Conservation (phyloP, 2,888 invertebrate genomes). For the Hirudinaria manillensis region DNA sequence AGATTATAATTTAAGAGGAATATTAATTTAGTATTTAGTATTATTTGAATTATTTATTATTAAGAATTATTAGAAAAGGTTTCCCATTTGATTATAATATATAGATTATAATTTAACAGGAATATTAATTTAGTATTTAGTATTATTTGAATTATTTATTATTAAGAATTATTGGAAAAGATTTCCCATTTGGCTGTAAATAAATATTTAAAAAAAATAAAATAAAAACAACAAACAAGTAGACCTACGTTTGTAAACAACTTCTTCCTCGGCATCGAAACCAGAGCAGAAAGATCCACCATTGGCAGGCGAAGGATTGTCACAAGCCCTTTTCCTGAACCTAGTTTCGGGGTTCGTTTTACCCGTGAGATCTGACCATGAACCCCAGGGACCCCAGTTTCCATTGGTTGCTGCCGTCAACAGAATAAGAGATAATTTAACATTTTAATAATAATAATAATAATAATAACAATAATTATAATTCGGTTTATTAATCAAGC, state of each 20-base stretch:
- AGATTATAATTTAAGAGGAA: too few species aligned
- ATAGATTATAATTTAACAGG: too few species aligned
- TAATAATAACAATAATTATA: too few species aligned
- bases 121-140: too few species aligned
- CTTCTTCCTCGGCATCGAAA: conserved; percentile 16
- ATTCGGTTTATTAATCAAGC: too few species aligned
- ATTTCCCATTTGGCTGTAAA: not conserved
- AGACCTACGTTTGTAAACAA: conserved; percentile 20
- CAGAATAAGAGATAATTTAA: too few species aligned
- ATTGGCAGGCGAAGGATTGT: conserved; percentile 9
- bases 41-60: not conserved
- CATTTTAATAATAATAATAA: too few species aligned
- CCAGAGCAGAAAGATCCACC: conserved; percentile 12
- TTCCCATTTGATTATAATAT: not conserved
- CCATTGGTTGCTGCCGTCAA: conserved; percentile 14
- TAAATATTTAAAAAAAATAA: too few species aligned
- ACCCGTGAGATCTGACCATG: not conserved
- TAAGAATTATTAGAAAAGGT: not conserved
- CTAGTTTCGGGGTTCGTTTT: conserved; percentile 15
- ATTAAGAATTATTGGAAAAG: not conserved
- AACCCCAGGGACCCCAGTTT: conserved; percentile 21
- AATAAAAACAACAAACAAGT: too few species aligned
- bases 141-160: not conserved
- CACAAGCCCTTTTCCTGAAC: conserved; percentile 15
- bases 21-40: too few species aligned